A percentile compares a stretch with the other conserved stretches of the same genome.
Evolutionary conservation across 2,797 vertebrate genomes (phyloP).

Genomic region (Acrossocheilus fasciatus): DNA sequence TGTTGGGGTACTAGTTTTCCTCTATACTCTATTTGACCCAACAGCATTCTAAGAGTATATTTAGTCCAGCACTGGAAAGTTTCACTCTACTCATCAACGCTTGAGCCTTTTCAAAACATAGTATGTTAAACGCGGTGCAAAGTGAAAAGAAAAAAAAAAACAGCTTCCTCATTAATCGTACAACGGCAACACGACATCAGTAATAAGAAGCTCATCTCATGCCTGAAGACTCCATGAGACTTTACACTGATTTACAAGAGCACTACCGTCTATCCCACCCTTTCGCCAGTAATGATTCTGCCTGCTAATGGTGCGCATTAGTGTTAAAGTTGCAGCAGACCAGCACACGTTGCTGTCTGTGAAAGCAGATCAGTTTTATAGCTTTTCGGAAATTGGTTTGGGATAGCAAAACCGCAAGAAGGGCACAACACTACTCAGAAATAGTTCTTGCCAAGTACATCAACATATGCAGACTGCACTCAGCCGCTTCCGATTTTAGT

Average conservation of each 20-base stretch:
- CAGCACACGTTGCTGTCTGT: slow-evolving; percentile 9
- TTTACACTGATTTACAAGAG: slow-evolving; percentile 69
- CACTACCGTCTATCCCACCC: slow-evolving; percentile 52
- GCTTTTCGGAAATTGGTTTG: slow-evolving; percentile 11
- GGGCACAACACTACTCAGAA: neutral
- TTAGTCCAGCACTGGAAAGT: neutral
- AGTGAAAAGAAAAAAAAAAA: neutral
- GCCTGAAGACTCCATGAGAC: slow-evolving; percentile 64
- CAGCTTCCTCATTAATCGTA: slow-evolving; percentile 31
- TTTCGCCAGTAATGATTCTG: slow-evolving; percentile 68
- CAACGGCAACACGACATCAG: slow-evolving; percentile 69
- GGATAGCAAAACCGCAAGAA: neutral
- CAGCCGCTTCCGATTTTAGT: slow-evolving; percentile 22
- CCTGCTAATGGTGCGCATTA: slow-evolving; percentile 47
- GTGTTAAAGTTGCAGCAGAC: slow-evolving; percentile 24
- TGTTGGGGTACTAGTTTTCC: neutral
- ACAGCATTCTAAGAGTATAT: neutral
- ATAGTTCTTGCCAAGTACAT: slow-evolving; percentile 12
- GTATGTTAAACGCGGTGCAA: neutral
- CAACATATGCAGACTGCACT: slow-evolving; percentile 29
- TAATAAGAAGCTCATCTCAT: slow-evolving; percentile 70
- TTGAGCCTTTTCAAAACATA: neutral
- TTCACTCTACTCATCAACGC: neutral
- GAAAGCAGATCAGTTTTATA: slow-evolving; percentile 34
- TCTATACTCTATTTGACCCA: too few relatives aligned